Evolutionary conservation across 2,113 vertebrate genomes (phyloP), one percentile per base, ranked within the genome.

Genomic region (Triplophysa tibetana): DNA sequence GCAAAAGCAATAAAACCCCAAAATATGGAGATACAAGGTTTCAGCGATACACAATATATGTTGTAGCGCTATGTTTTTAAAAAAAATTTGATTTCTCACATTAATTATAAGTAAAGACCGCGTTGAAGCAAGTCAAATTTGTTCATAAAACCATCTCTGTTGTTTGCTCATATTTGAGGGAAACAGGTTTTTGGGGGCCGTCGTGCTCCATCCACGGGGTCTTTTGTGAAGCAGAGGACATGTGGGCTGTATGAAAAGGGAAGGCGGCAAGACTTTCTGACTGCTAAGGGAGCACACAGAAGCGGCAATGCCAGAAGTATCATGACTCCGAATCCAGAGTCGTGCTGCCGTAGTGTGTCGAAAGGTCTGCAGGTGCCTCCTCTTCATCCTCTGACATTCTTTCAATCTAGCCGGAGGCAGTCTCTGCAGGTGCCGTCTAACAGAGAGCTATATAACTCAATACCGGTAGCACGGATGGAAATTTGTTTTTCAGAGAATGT

Each of bases 211-310:
- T 48, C 61, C 19, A 19, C 33, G 2, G 38, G 62, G 19, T 52
- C 6, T 33, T 38, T 41, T 73, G n/a, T 74, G 70, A 80, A 33
- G 33, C 50, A 4, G 1, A 19, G 23, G 74, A 63, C 26, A 62
- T 72, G 67, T 77, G 26, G 73, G 73, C 21, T 52, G 80, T 52
- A 56, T 81, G 23, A 74, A 73, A 58, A 75, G 58, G 48, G 70
- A 66, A 58, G 78, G 48, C 4, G 78, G 11, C 45, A 54, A 73
- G 78, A 75, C 9, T 48, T 38, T 24, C 64, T 68, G 52, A 56
- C 14, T 16, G 14, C 26, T 17, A 38, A 14, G 38, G 5, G 29
- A 38, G 56, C 26, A 70, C 45, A 81, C 66, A 70, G 50, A 41
- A 61, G 66, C 17, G 24, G 43, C 50, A 69, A 16, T 62, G 64